Conservation (phyloP, 2,888 invertebrate species). For the Agrypnus murinus region DNA sequence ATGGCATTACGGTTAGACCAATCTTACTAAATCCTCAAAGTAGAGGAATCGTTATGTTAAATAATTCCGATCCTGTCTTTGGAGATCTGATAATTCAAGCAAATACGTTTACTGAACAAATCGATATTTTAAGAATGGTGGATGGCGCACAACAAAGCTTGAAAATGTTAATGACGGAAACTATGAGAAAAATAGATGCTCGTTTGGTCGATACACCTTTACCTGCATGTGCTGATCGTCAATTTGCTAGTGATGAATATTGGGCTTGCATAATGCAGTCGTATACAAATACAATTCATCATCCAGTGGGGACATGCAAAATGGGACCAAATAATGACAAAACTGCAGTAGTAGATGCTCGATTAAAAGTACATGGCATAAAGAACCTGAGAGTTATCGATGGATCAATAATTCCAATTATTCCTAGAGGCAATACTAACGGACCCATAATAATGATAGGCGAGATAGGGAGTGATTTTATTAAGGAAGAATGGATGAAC, state of each 20-base stretch:
- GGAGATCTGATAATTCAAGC: conserved; percentile 84
- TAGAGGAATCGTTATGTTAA: conserved; percentile 77
- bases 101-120: conserved; percentile 77
- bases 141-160: conserved; percentile 77
- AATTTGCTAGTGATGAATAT: conserved; percentile 79
- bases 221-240: conserved; percentile 74
- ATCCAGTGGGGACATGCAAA: conserved; percentile 81
- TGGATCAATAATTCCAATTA: conserved; percentile 79
- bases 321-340: conserved; percentile 77
- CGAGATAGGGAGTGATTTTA: conserved; percentile 69
- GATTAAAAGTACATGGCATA: conserved; percentile 78
- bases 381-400: conserved; percentile 79
- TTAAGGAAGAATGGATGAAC: conserved; percentile 57
- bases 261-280: conserved; percentile 78
- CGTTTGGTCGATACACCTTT: conserved; percentile 74
- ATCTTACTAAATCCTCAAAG: conserved; percentile 79
- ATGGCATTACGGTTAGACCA: conserved; percentile 77
- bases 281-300: conserved; percentile 81
- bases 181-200: conserved; percentile 76
- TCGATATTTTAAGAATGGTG: conserved; percentile 77
- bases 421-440: conserved; percentile 72
- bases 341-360: conserved; percentile 79
- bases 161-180: conserved; percentile 76
- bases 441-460: conserved; percentile 70
- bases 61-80: conserved; percentile 80